These are phyloP conservation scores for Nymphicus hollandicus DNA, from an alignment of 2,113 vertebrate species.

Conservation along the genomic window DNA sequence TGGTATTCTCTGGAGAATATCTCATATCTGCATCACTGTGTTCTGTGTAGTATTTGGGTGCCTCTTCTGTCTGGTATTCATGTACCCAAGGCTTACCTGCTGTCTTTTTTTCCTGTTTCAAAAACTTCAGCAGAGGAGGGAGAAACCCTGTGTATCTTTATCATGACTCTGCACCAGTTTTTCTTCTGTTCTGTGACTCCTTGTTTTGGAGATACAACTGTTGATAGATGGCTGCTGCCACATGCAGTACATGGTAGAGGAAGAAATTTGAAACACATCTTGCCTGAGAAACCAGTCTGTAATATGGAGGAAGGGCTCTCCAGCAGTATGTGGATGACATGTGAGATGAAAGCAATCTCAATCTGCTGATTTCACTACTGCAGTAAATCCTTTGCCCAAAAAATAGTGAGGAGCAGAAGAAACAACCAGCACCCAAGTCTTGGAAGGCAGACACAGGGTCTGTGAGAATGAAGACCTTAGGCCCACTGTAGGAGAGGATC, in stretches of 20 bases:
- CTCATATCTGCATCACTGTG: not conserved
- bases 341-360: not conserved
- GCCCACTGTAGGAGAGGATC: too few relatives aligned
- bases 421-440: too few relatives aligned
- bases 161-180: not conserved
- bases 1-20: not conserved
- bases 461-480: too few relatives aligned
- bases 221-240: not conserved
- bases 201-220: not conserved
- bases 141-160: not conserved
- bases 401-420: not conserved
- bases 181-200: not conserved
- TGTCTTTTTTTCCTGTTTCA: not conserved
- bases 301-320: not conserved
- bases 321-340: not conserved
- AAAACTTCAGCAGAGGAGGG: not conserved
- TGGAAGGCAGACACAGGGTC: too few relatives aligned
- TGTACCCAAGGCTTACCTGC: not conserved
- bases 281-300: not conserved
- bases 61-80: not conserved
- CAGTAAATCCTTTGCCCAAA: not conserved
- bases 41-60: not conserved
- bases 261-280: not conserved
- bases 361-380: not conserved
- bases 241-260: too few relatives aligned